Percentiles rank a stretch among this genome's conserved stretches.
These are phyloP conservation scores for Novumbra hubbsi DNA, from an alignment of 2,797 vertebrate genomes.

Conservation along the genomic window DNA sequence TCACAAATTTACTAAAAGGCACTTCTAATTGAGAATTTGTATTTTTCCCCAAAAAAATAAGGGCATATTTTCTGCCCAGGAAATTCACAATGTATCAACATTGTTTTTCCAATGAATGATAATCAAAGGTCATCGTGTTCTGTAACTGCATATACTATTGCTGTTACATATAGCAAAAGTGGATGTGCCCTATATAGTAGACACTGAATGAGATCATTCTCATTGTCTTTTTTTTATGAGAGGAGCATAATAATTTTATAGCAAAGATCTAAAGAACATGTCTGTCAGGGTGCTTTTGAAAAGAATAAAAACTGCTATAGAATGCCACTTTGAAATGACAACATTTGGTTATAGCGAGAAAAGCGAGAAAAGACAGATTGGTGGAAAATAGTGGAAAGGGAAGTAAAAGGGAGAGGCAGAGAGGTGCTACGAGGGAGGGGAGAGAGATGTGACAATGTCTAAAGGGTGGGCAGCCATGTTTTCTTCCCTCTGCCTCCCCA, in stretches of 20 bases:
- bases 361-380: slow-evolving; percentile 29
- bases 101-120: background rate
- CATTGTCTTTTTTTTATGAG: slow-evolving; percentile 12
- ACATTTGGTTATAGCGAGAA: slow-evolving; percentile 8
- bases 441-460: slow-evolving; percentile 29
- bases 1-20: background rate
- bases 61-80: background rate
- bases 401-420: background rate
- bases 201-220: background rate
- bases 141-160: background rate
- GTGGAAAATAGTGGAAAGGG: slow-evolving; percentile 7
- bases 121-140: background rate
- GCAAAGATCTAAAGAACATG: slow-evolving; percentile 13
- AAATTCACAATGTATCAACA: background rate
- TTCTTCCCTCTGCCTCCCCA: slow-evolving; percentile 19
- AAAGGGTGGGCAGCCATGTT: slow-evolving; percentile 57
- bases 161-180: background rate
- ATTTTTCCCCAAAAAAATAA: background rate
- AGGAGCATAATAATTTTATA: slow-evolving; percentile 13
- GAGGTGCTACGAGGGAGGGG: slow-evolving; percentile 20
- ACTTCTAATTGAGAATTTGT: background rate
- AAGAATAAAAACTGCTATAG: slow-evolving; percentile 3
- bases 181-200: background rate
- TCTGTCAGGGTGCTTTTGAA: background rate
- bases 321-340: slow-evolving; percentile 5